Base-by-base conservation (phyloP, 2,888 invertebrate genomes). In the Strigamia crassipes region DNA sequence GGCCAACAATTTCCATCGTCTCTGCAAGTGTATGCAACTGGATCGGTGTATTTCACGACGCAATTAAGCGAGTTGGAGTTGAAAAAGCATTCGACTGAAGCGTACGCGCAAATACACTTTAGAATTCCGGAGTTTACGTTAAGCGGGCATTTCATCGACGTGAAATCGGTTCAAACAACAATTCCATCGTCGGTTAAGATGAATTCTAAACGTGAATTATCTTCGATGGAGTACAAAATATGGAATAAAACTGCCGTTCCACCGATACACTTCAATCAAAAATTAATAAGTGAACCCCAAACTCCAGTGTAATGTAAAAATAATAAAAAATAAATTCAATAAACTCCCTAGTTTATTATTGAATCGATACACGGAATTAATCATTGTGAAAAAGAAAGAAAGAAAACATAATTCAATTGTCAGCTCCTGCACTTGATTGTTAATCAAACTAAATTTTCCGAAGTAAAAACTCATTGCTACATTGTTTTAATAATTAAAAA, bases 1-100 rank as follows among this genome's bases (percentile, higher is more conserved):
- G 77, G 77, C 15, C 77, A 77, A 77, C 31, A 77, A 9, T 77
- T 77, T 77, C 77, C 77, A 77, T 13, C 31, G 15, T 15, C 77
- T 1, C n/a, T 77, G n/a, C 31, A 23, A 21, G 77, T 77, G 10
- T 77, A 6, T 1, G 31, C 38, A 13, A 77, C 77, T 31, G 51
- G 51, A 51, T 51, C 18, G 2, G 6, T 51, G 15, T n/a, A n/a
- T 51, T 51, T 38, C 1, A 23, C 31, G n/a, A n/a, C 77, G 6
- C 31, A 77, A n/a, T 27, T 77, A 0, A 21, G 27, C 13, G 77
- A 77, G 15, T 13, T 2, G 6, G 77, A 77, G 15, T 23, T n/a
- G 77, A 31, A 77, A 77, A 77, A 77, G 9, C 9, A 15, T n/a
- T 34, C 31, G 27, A 15, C 38, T 2, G 21, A 77, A 77, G 38